phyloP scores from a whole-genome alignment of 1,140 invertebrate genomes.

The Heliothis subflexa region DNA sequence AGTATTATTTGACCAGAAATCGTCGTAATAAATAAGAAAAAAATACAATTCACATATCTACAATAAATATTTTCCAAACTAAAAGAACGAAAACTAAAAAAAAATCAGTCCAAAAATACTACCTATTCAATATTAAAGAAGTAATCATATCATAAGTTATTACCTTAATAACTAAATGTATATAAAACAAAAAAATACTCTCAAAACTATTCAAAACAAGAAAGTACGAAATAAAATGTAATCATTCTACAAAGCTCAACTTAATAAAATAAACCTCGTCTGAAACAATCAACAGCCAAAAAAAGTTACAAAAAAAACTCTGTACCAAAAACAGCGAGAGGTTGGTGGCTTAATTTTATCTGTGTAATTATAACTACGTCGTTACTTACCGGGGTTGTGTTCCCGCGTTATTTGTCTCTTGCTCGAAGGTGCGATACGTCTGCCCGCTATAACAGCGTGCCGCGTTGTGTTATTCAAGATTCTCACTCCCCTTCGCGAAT shows the following conservation, averaged over 20 bases:
- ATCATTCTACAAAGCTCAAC: not conserved
- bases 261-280: not conserved
- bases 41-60: no score
- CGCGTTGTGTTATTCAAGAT: slow-evolving; percentile 63
- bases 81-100: no score
- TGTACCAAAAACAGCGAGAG: not conserved
- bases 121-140: no score
- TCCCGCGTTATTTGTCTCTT: slow-evolving; percentile 67
- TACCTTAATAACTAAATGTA: no score
- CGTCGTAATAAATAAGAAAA: no score
- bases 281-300: not conserved
- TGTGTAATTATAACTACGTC: slow-evolving; percentile 51
- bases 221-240: not conserved
- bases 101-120: no score
- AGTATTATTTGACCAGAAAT: no score
- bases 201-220: not conserved
- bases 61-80: no score
- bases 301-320: slow-evolving; percentile 19
- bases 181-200: not conserved
- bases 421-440: slow-evolving; percentile 52
- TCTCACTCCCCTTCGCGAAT: slow-evolving; percentile 39
- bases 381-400: slow-evolving; percentile 65
- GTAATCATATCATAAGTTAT: no score
- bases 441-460: slow-evolving; percentile 56
- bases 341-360: slow-evolving; percentile 33